Base-by-base conservation (phyloP, 1,140 invertebrate genomes). In the Rhopalosiphum padi region DNA sequence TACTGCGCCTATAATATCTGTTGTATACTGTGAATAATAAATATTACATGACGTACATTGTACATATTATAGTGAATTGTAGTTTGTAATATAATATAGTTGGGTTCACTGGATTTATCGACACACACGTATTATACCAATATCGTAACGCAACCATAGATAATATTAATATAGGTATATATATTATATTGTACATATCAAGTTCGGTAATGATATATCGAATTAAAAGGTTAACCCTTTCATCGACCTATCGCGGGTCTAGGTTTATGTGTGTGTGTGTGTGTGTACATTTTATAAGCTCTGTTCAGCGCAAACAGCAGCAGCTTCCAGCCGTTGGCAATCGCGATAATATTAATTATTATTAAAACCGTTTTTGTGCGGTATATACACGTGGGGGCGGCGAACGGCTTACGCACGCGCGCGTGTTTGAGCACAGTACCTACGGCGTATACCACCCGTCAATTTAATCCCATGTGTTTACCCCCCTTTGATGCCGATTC, bases 341-440 rank as follows among this genome's bases (percentile, higher is more conserved):
- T 30, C 55, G 41, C 37, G 55, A 91, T 77, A 90, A 90, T 90
- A 91, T 77, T 77, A 77, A 91, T 91, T 91, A 91, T 91, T 68
- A 91, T 77, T 77, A 91, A 91, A 91, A 77, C 30, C 90, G 41
- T 77, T 68, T 68, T 43, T 2, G 55, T 46, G 9, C 48, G 48
- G 48, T 51, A 21, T 77, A 22, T 43, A 15, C 30, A 23, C 41
- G 25, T 25, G 88, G n/a, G 22, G 48, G 85, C 4, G 88, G 48
- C 18, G 43, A 4, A 87, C 23, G 15, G n/a, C 46, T 90, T 35
- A 60, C 88, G 86, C 46, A 87, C 46, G 18, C 25, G 7, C 46
- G 48, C 43, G 23, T 35, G 46, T 88, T 89, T 53, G 85, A 43
- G 30, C 21, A 48, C 9, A 43, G 41, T 85, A 37, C 41, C 37